phyloP scores from a whole-genome alignment of 2,113 vertebrate species.

The Hyperoodon ampullatus region DNA sequence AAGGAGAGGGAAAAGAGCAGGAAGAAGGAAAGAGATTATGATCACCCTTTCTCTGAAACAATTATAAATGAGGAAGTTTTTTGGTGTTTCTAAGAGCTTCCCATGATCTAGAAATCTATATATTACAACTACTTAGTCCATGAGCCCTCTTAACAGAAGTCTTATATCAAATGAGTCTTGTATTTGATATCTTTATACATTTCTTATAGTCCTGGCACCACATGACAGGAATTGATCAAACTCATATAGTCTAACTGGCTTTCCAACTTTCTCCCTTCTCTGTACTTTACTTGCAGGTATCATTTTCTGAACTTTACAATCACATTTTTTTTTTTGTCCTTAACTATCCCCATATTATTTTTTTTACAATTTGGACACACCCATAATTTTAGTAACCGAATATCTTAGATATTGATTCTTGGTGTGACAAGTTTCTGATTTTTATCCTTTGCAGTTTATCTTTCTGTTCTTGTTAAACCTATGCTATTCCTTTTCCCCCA shows the following conservation, averaged over 20 bases:
- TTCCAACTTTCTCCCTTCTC: neutral
- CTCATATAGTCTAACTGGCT: neutral
- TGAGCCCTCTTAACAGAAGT: neutral
- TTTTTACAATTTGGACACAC: neutral
- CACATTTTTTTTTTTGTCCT: neutral
- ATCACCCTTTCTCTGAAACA: neutral
- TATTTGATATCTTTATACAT: neutral
- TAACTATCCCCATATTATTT: neutral
- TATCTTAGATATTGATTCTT: neutral
- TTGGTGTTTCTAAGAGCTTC: neutral
- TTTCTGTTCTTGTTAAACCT: neutral
- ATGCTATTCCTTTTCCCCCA: neutral
- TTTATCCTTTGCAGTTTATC: neutral
- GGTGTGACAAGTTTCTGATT: neutral
- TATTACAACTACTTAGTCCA: neutral
- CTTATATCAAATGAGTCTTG: neutral
- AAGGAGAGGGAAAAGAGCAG: neutral
- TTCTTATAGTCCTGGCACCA: neutral
- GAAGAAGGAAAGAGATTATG: neutral
- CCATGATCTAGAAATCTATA: neutral
- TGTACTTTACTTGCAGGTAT: neutral
- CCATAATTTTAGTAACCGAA: neutral
- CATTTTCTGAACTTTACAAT: neutral
- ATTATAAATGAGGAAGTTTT: neutral
- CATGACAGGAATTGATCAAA: neutral